phyloP scores from a whole-genome alignment of 2,113 vertebrate species.

The Coracopsis vasa region DNA sequence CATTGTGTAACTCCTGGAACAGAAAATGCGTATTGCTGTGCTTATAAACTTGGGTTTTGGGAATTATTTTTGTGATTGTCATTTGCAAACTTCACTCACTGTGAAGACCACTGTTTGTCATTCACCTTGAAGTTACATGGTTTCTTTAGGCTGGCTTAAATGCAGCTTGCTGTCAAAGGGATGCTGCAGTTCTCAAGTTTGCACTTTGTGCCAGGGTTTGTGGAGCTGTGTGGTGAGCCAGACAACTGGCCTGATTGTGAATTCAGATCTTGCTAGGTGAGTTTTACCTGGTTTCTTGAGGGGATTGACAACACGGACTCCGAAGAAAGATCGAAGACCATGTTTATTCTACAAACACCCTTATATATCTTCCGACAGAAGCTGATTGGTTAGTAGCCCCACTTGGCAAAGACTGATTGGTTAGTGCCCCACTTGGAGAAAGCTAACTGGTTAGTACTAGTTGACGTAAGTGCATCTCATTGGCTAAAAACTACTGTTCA shows the following conservation, averaged over 20 bases:
- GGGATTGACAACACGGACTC: no score
- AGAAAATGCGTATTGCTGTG: neutral
- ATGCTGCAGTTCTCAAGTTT: neutral
- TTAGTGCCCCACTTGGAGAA: no score
- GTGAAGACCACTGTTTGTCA: neutral
- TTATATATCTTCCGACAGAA: no score
- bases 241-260: neutral
- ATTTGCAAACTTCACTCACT: neutral
- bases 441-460: no score
- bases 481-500: no score
- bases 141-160: neutral
- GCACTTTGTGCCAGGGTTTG: neutral
- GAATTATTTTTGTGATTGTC: neutral
- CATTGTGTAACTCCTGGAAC: slow-evolving; percentile 2
- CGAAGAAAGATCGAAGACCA: no score
- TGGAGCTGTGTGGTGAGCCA: neutral
- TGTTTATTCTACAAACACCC: no score
- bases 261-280: neutral
- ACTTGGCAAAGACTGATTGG: no score
- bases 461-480: no score
- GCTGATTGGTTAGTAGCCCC: no score
- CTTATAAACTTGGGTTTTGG: neutral
- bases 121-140: neutral
- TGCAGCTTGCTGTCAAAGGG: neutral
- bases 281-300: neutral